Conservation (phyloP, 2,797 vertebrate species). For the Pangasius macronema region DNA sequence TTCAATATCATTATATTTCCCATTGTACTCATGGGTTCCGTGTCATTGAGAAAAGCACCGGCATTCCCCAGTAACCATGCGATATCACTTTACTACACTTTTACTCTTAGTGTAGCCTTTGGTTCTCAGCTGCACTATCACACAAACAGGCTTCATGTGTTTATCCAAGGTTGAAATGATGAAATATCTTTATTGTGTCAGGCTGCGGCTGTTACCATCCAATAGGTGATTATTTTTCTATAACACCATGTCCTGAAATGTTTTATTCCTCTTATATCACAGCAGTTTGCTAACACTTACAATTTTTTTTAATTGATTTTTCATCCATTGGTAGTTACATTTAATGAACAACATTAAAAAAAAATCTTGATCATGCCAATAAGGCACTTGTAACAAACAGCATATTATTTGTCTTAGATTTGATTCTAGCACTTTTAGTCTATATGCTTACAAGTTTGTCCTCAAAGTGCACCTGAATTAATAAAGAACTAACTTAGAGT, state of each 20-base stretch:
- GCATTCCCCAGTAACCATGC: neutral
- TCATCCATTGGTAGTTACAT: neutral
- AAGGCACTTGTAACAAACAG: neutral
- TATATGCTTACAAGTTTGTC: neutral
- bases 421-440: neutral
- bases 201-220: neutral
- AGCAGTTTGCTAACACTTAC: neutral
- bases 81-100: constrained; percentile 7
- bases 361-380: neutral
- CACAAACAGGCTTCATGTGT: neutral
- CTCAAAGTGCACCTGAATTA: neutral
- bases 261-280: neutral
- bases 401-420: neutral
- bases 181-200: neutral
- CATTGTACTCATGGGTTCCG: neutral
- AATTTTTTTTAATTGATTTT: neutral
- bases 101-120: neutral
- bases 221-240: neutral
- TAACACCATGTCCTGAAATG: neutral
- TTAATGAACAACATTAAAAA: neutral
- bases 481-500: neutral
- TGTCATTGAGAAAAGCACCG: neutral
- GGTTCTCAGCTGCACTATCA: neutral
- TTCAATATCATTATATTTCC: constrained; percentile 26
- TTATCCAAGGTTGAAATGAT: neutral